These are phyloP conservation scores for Tiliacea citrago DNA, from an alignment of 2,888 invertebrate species.

Conservation along the genomic window DNA sequence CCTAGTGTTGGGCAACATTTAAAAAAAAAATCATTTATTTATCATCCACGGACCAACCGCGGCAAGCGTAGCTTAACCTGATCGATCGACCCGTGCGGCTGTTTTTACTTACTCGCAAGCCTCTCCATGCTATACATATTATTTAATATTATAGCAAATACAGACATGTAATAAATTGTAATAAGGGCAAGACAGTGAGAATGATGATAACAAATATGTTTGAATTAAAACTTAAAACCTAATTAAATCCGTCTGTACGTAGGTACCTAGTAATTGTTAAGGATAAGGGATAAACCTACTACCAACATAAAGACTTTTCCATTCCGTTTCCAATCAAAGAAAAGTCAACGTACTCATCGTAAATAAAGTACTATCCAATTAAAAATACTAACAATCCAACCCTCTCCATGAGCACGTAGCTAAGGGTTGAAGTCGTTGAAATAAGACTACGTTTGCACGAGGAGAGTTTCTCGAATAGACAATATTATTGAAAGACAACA, in stretches of 20 bases:
- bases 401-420: slow-evolving; percentile 17
- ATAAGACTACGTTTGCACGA: slow-evolving; percentile 18
- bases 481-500: no score
- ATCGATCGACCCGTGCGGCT: no score
- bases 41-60: no score
- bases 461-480: neutral
- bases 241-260: neutral
- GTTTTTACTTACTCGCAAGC: no score
- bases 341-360: slow-evolving; percentile 26
- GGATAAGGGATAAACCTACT: neutral
- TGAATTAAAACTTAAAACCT: neutral
- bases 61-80: no score
- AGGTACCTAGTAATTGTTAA: neutral
- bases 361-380: slow-evolving; percentile 29
- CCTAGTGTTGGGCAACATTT: no score
- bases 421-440: slow-evolving; percentile 6
- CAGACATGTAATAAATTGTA: no score
- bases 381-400: slow-evolving; percentile 32
- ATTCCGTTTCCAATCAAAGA: slow-evolving; percentile 39
- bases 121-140: no score
- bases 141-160: no score
- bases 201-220: neutral
- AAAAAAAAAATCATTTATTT: no score
- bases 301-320: slow-evolving; percentile 4
- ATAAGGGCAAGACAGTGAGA: no score